Evolutionary conservation across 2,113 vertebrate species (phyloP).

Genomic region (Lepus europaeus): DNA sequence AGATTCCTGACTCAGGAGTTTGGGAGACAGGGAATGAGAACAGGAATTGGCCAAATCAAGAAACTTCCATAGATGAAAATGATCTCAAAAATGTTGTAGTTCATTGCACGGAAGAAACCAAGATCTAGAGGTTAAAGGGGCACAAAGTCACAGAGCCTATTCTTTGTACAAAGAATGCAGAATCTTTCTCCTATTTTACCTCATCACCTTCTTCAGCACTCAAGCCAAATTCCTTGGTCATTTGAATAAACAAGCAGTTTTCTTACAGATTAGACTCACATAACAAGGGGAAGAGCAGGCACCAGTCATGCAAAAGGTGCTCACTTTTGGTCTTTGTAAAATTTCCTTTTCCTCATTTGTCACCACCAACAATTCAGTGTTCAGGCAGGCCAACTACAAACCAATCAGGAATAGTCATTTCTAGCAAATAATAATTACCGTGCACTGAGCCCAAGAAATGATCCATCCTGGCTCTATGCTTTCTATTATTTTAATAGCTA

Average conservation of each 20-base stretch:
- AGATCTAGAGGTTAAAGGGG: neutral
- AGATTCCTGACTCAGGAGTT: neutral
- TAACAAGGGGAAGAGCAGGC: neutral
- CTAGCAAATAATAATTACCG: conserved; percentile 38
- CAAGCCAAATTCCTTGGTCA: neutral
- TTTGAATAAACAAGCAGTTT: neutral
- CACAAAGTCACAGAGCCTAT: neutral
- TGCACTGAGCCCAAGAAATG: neutral
- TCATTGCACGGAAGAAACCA: neutral
- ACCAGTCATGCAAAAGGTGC: neutral
- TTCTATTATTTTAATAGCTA: conserved; percentile 36
- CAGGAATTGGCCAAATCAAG: neutral
- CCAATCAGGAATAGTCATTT: conserved; percentile 30
- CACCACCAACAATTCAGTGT: conserved; percentile 20
- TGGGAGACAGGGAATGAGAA: neutral
- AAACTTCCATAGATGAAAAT: neutral
- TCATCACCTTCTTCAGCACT: neutral
- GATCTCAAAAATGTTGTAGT: neutral
- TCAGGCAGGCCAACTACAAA: conserved; percentile 25
- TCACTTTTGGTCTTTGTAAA: conserved; percentile 39
- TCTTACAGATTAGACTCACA: neutral
- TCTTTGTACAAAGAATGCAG: neutral
- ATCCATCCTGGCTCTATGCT: neutral
- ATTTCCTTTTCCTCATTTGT: conserved; percentile 25
- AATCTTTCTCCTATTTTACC: neutral